Conservation (phyloP, 2,797 vertebrate species). For the Gallinago solitaria region DNA sequence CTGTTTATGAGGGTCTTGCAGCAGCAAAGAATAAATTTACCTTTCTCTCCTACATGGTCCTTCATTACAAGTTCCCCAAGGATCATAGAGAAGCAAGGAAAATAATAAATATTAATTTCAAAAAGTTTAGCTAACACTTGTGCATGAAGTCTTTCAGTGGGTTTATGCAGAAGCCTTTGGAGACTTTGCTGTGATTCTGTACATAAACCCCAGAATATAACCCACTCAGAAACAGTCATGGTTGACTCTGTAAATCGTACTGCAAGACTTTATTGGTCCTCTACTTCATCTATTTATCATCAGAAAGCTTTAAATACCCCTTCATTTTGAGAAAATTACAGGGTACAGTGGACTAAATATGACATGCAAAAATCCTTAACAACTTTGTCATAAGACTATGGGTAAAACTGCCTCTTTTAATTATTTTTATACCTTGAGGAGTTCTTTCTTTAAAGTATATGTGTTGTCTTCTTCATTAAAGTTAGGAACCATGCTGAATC, state of each 20-base stretch:
- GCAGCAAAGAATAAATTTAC: neutral
- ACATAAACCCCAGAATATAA: neutral
- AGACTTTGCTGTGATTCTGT: neutral
- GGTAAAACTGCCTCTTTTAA: neutral
- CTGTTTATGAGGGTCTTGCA: neutral
- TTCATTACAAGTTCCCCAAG: neutral
- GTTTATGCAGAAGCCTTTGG: neutral
- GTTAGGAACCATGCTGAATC: neutral
- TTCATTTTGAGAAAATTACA: constrained; percentile 30
- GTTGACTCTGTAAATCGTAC: neutral
- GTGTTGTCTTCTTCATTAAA: neutral
- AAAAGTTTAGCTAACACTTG: neutral
- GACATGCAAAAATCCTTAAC: neutral
- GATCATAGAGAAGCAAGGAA: neutral
- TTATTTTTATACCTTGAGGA: neutral
- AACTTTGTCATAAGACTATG: neutral
- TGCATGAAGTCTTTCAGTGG: neutral
- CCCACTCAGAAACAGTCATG: neutral
- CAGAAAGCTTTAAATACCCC: constrained; percentile 36
- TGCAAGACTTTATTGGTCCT: neutral
- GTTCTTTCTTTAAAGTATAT: neutral
- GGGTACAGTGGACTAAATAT: neutral
- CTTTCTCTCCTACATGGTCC: neutral
- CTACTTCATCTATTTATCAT: constrained; percentile 7
- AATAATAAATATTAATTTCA: constrained; percentile 6